phyloP scores from a whole-genome alignment of 2,888 invertebrate species.

The Coelogynopora nodosa region DNA sequence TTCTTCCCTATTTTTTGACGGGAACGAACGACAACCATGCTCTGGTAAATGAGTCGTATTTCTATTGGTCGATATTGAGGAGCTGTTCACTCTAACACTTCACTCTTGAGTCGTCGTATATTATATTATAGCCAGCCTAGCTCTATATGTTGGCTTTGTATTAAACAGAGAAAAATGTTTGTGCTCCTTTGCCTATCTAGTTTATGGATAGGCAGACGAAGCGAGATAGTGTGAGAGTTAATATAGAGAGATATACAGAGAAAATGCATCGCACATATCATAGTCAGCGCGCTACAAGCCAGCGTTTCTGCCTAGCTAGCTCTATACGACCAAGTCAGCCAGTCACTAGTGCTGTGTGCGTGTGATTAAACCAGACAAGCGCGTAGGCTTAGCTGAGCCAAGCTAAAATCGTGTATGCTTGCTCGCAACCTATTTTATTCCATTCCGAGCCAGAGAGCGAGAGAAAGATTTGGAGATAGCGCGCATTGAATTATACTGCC shows the following conservation, averaged over 20 bases:
- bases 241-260: not conserved
- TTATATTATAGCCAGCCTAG: not conserved
- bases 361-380: conserved; percentile 31
- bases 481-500: not conserved
- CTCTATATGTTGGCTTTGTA: not conserved
- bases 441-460: not conserved
- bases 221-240: conserved; percentile 15
- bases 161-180: conserved; percentile 1
- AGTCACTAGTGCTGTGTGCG: conserved; percentile 24
- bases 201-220: conserved; percentile 6
- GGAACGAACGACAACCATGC: conserved; percentile 13
- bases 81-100: conserved; percentile 6
- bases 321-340: not conserved
- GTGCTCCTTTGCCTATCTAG: not conserved
- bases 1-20: not conserved
- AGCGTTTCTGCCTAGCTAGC: not conserved
- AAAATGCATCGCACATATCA: not conserved
- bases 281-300: not conserved
- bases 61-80: conserved; percentile 3
- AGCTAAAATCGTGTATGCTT: conserved; percentile 26
- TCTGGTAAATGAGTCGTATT: not conserved
- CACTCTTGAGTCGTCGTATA: not conserved
- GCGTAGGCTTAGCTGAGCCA: conserved; percentile 20
- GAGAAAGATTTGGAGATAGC: conserved; percentile 4
- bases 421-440: conserved; percentile 11